These are phyloP conservation scores for Dicyrtomina minuta DNA, from an alignment of 2,888 invertebrate genomes.

Conservation along the genomic window DNA sequence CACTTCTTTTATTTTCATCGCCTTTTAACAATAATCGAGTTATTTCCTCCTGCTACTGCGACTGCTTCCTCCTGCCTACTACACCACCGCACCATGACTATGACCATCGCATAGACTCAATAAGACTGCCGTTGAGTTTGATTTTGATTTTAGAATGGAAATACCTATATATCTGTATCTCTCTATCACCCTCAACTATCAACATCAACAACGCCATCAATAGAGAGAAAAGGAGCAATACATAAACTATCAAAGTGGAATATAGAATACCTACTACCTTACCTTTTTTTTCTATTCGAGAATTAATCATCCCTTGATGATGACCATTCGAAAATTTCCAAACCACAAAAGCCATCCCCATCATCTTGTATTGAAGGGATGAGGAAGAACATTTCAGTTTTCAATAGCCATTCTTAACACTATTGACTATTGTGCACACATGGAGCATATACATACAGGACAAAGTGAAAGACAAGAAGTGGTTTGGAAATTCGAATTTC, in stretches of 20 bases:
- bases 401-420: too few relatives aligned
- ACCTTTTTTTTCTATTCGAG: conserved; percentile 9
- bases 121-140: too few relatives aligned
- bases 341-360: conserved; percentile 16
- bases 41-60: conserved; percentile 12
- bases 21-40: conserved; percentile 23
- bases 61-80: neutral
- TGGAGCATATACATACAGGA: too few relatives aligned
- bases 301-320: conserved; percentile 25
- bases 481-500: neutral
- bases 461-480: neutral
- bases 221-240: too few relatives aligned
- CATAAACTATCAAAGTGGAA: neutral
- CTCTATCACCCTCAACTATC: too few relatives aligned
- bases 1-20: conserved; percentile 8
- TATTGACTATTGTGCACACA: too few relatives aligned
- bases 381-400: too few relatives aligned
- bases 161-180: too few relatives aligned
- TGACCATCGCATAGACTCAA: too few relatives aligned
- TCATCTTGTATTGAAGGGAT: conserved; percentile 17
- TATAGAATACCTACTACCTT: neutral
- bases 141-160: too few relatives aligned
- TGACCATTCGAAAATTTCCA: conserved; percentile 16
- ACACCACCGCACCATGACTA: too few relatives aligned
- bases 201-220: too few relatives aligned